Base-by-base conservation (phyloP, 2,797 vertebrate species). In the Nyctibius grandis region DNA sequence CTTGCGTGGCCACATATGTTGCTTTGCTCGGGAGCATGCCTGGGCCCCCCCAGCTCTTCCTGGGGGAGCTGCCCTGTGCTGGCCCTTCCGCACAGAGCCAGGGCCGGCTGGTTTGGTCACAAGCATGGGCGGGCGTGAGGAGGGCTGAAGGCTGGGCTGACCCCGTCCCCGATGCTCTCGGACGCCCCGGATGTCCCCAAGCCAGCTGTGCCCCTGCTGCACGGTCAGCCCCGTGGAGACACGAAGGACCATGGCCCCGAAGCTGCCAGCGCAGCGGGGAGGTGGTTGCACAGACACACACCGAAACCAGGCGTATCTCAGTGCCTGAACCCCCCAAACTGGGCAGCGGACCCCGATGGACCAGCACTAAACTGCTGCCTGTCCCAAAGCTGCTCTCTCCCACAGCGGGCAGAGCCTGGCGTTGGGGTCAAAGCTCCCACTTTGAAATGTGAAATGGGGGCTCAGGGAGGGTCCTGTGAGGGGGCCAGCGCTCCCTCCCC, bases 401-500 rank as follows among this genome's bases (percentile, higher is more conserved):
- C 44, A 2, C 19, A 8, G 25, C 5, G 4, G 38, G 29, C 7
- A 28, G 53, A 51, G 31, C 34, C 22, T 8, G n/a, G 36, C 5
- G 2, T 0, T 8, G 47, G 57, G 38, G 53, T n/a, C 45, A 29
- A 15, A 85, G 51, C 3, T 36, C 7, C 33, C 0, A 0, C 15
- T 73, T 63, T 12, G n/a, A 16, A 34, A 72, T 59, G 26, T n/a
- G 33, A 33, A 60, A 57, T 14, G 48, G 33, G 29, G 36, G 0
- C 9, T 16, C 2, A 7, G 42, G 36, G 23, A 18, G 12, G 57
- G 34, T 25, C 34, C 51, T 9, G 26, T 0, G 0, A 25, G 23
- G 14, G 5, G 2, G 0, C 10, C 2, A 0, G 11, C 0, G 1
- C 36, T 56, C 63, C 13, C 85, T 56, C 29, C 21, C 19, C 0